A percentile compares a stretch with the other conserved stretches of the same genome.
phyloP scores from a whole-genome alignment of 2,797 vertebrate species.

The Holocentrus rufus region DNA sequence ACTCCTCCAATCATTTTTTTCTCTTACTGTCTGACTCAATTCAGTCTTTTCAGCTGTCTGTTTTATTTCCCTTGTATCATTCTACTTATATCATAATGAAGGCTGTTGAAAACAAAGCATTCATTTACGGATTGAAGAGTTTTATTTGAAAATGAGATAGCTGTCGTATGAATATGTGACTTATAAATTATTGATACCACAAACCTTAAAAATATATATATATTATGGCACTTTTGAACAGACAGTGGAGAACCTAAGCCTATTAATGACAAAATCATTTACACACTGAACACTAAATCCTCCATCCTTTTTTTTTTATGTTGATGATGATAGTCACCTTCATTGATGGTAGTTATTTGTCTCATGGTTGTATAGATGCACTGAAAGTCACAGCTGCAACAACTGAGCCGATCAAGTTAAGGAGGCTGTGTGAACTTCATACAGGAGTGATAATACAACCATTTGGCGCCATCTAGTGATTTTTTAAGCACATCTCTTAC shows the following conservation, averaged over 20 bases:
- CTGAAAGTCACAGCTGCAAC: background rate
- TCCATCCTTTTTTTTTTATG: background rate
- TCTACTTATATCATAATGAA: no score
- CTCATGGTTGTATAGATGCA: background rate
- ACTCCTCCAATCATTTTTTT: background rate
- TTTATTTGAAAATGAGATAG: no score
- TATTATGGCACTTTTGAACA: background rate
- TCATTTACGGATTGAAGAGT: no score
- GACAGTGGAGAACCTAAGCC: no score
- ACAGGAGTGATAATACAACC: constrained; percentile 24
- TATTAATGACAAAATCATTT: background rate
- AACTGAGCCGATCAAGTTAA: no score
- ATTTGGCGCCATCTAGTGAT: constrained; percentile 74
- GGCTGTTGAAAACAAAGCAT: no score
- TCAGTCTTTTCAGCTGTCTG: background rate
- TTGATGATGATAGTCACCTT: background rate
- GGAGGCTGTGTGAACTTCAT: background rate
- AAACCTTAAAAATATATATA: background rate
- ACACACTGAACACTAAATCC: background rate
- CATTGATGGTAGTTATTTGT: background rate
- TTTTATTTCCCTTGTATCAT: background rate
- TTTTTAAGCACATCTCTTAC: constrained; percentile 38
- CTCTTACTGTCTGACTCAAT: background rate
- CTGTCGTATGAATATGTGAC: no score
- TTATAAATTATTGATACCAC: background rate